Evolutionary conservation across 1,140 invertebrate genomes (phyloP).

Genomic region (Drosophila neocordata): DNA sequence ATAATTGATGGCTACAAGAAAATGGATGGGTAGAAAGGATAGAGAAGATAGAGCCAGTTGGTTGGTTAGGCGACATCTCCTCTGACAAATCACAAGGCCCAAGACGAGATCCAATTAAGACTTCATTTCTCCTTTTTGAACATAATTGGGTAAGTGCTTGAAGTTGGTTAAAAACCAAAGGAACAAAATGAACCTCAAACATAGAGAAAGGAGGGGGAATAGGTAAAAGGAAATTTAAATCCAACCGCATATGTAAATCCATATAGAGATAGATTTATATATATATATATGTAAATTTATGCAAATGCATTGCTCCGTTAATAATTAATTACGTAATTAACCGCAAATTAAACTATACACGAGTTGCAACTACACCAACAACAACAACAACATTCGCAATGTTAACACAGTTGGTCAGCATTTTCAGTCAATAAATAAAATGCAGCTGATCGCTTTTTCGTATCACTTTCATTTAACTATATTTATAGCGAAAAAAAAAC

Average conservation of each 20-base stretch:
- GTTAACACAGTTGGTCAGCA: conserved; percentile 57
- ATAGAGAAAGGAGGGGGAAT: too few relatives aligned
- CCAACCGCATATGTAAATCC: too few relatives aligned
- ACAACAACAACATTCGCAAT: conserved; percentile 31
- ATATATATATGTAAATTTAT: conserved; percentile 25
- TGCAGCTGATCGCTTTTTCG: background rate
- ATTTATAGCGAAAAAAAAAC: background rate
- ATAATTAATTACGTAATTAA: conserved; percentile 78
- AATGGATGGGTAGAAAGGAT: conserved; percentile 14
- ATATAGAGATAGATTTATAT: too few relatives aligned
- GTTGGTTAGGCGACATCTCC: conserved; percentile 36
- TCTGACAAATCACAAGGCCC: conserved; percentile 62
- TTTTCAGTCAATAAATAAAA: conserved; percentile 16
- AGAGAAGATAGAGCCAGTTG: background rate
- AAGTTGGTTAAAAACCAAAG: background rate
- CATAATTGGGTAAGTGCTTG: conserved; percentile 13
- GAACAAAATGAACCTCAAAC: background rate
- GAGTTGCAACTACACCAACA: conserved; percentile 26
- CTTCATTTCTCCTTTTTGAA: conserved; percentile 14
- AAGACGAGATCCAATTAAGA: conserved; percentile 45
- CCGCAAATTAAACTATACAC: conserved; percentile 72
- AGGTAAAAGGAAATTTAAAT: background rate
- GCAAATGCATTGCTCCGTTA: conserved; percentile 63
- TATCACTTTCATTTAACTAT: conserved; percentile 5
- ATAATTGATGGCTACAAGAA: conserved; percentile 55